These are phyloP conservation scores for Drosophila falleni DNA, from an alignment of 2,888 invertebrate species.

Conservation along the genomic window DNA sequence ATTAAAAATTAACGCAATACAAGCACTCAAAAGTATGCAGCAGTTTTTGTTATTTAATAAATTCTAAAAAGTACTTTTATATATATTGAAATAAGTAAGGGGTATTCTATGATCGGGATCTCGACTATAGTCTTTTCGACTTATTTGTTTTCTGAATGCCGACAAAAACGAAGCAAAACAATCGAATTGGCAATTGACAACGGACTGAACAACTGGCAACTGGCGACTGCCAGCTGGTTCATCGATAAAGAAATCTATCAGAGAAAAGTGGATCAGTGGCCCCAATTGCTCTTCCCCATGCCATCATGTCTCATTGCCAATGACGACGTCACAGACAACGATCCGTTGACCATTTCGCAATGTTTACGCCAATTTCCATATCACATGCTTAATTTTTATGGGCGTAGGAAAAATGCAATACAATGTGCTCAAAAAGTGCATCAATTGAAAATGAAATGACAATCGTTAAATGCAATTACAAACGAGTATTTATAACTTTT, in stretches of 20 bases:
- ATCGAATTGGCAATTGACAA: constrained; percentile 23
- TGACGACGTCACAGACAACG: constrained; percentile 36
- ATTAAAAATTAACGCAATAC: no score
- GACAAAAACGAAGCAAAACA: constrained; percentile 14
- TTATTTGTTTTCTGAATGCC: constrained; percentile 9
- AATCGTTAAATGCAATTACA: constrained; percentile 50
- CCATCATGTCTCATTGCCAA: constrained; percentile 48
- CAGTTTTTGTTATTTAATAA: no score
- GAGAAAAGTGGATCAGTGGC: constrained; percentile 54
- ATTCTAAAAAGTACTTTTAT: no score
- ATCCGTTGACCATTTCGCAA: constrained; percentile 19
- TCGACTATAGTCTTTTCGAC: no score
- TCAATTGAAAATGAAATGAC: constrained; percentile 30
- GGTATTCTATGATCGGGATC: no score
- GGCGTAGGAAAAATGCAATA: constrained; percentile 3
- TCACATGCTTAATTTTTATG: constrained; percentile 52
- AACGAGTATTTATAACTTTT: constrained; percentile 21
- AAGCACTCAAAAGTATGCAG: no score
- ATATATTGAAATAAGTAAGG: no score
- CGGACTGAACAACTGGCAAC: constrained; percentile 1
- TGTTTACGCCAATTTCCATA: constrained; percentile 56
- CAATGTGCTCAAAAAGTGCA: constrained; percentile 19
- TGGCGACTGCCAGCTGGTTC: constrained; percentile 31
- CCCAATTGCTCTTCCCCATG: constrained; percentile 46
- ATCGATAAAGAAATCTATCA: constrained; percentile 57